Evolutionary conservation across 2,888 invertebrate genomes (phyloP).

Genomic region (Scaeva pyrastri): DNA sequence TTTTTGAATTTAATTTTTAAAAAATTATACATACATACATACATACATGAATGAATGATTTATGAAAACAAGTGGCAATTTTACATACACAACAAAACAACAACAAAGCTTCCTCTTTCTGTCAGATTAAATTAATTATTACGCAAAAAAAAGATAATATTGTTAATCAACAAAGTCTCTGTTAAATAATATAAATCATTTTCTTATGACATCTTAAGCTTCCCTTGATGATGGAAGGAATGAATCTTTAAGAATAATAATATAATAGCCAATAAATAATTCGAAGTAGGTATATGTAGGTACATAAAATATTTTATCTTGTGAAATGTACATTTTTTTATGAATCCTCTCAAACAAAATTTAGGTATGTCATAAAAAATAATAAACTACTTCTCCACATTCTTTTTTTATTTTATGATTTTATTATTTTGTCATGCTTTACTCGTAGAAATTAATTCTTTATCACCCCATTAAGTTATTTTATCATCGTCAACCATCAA

Average conservation of each 20-base stretch:
- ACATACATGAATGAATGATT: too few relatives aligned
- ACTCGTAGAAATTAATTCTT: constrained; percentile 67
- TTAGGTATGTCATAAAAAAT: constrained; percentile 58
- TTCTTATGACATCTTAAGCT: constrained; percentile 24
- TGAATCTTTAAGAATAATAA: constrained; percentile 4
- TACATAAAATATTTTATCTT: constrained; percentile 53
- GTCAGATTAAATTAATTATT: constrained; percentile 27
- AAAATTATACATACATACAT: neutral
- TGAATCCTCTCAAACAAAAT: constrained; percentile 28
- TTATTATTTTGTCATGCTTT: constrained; percentile 8
- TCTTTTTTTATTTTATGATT: constrained; percentile 1
- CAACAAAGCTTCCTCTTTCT: neutral
- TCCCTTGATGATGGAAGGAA: constrained; percentile 36
- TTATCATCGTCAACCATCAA: constrained; percentile 72
- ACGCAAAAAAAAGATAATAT: neutral
- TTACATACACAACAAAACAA: neutral
- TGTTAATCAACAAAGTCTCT: constrained; percentile 20
- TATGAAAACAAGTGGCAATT: neutral
- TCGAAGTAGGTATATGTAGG: too few relatives aligned
- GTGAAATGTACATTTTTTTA: constrained; percentile 19
- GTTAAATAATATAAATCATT: constrained; percentile 42
- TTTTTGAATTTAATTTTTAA: neutral
- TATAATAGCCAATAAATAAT: constrained; percentile 31
- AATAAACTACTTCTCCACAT: constrained; percentile 50
- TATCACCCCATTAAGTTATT: constrained; percentile 74